A percentile compares a stretch with the other conserved stretches of the same genome.
These are phyloP conservation scores for Eumaeus atala DNA, from an alignment of 1,140 invertebrate species.

Conservation along the genomic window DNA sequence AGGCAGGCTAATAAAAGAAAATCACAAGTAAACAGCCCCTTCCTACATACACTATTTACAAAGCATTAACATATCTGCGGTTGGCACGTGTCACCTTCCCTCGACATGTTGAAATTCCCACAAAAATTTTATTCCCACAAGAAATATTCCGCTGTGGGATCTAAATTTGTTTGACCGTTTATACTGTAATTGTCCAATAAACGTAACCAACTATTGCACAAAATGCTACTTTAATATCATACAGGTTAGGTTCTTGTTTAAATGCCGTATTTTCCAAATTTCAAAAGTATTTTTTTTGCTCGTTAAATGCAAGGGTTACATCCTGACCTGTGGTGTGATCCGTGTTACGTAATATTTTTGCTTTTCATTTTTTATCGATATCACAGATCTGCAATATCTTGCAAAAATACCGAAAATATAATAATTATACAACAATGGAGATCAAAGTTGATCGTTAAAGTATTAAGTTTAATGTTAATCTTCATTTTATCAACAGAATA, in stretches of 20 bases:
- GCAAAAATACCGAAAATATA: neutral
- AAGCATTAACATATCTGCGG: slow-evolving; percentile 6
- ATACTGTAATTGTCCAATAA: neutral
- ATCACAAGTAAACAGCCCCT: too few species aligned
- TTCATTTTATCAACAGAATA: neutral
- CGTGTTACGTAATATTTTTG: neutral
- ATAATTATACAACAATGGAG: neutral
- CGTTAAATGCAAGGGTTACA: slow-evolving; percentile 17
- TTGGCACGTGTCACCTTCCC: slow-evolving; percentile 25
- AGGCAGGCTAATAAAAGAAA: too few species aligned
- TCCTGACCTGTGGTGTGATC: neutral
- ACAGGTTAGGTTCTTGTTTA: neutral
- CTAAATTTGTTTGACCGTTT: slow-evolving; percentile 20
- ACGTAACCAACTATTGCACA: neutral
- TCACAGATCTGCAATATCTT: neutral
- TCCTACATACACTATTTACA: neutral
- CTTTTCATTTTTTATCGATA: neutral
- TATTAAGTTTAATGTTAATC: neutral
- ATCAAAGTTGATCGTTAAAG: neutral
- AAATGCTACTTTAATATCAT: neutral
- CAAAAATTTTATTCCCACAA: slow-evolving; percentile 33
- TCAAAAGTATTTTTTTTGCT: slow-evolving; percentile 15
- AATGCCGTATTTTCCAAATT: neutral
- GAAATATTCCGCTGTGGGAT: slow-evolving; percentile 30
- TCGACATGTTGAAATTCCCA: slow-evolving; percentile 24